Conservation (phyloP, 2,113 vertebrate genomes). For the Bubo bubo region DNA sequence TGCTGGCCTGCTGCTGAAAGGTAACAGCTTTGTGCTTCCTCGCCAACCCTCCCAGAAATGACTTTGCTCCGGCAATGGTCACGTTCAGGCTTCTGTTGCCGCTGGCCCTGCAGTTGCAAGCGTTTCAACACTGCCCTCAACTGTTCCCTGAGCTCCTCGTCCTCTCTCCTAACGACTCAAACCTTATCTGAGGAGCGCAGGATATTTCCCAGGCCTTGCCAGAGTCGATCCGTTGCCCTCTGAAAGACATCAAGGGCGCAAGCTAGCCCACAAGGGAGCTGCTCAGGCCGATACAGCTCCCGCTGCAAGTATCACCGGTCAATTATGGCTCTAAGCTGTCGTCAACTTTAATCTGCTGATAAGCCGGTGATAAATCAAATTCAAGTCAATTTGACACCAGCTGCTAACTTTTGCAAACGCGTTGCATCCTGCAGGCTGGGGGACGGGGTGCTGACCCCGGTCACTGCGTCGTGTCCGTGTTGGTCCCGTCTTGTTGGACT, state of each 20-base stretch:
- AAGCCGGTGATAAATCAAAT: background rate
- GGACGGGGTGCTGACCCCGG: background rate
- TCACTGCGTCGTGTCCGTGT: rapidly evolving
- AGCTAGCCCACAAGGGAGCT: background rate
- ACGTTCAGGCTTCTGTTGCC: background rate
- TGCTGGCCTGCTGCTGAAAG: background rate
- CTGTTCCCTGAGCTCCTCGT: background rate
- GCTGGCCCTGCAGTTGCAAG: background rate
- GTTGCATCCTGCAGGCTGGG: background rate
- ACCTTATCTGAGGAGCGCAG: background rate
- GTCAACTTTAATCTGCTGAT: background rate
- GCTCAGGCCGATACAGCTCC: background rate
- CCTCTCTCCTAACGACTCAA: background rate
- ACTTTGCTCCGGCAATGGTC: background rate
- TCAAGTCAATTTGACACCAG: background rate
- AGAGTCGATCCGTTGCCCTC: background rate
- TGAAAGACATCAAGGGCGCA: background rate
- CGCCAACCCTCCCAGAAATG: background rate
- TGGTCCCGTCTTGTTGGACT: rapidly evolving
- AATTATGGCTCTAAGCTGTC: background rate
- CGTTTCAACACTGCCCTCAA: conserved; percentile 42
- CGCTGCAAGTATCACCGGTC: background rate
- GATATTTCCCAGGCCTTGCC: background rate
- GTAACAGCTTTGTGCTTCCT: background rate
- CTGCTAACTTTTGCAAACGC: background rate